Evolutionary conservation across 2,888 invertebrate species (phyloP).

Genomic region (Galerucella calmariensis): DNA sequence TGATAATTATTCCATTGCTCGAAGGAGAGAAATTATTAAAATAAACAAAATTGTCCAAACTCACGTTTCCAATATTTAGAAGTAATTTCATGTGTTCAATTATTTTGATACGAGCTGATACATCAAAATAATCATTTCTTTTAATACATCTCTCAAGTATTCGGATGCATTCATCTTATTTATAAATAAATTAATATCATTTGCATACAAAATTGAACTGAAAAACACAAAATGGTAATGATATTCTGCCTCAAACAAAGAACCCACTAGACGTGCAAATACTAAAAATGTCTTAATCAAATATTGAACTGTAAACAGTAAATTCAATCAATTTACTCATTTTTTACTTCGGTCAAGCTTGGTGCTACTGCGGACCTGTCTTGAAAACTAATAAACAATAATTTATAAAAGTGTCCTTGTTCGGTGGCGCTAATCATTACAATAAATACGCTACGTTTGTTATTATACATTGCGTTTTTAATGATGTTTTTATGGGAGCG

Average conservation of each 20-base stretch:
- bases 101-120: background rate
- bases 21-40: background rate
- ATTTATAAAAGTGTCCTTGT: conserved; percentile 2
- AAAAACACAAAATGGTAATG: no score
- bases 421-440: conserved; percentile 5
- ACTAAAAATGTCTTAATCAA: no score
- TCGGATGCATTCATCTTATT: background rate
- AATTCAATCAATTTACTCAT: no score
- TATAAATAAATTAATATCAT: conserved; percentile 9
- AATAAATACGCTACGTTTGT: conserved; percentile 11
- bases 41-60: background rate
- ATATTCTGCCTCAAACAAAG: no score
- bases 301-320: no score
- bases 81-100: conserved; percentile 7
- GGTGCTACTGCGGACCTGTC: background rate
- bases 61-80: background rate
- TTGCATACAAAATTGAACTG: background rate
- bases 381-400: background rate
- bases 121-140: conserved; percentile 3
- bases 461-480: conserved; percentile 17
- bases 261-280: no score
- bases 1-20: no score
- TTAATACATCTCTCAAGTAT: background rate
- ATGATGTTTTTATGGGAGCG: conserved; percentile 26
- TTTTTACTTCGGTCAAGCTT: background rate